Base-by-base conservation (phyloP, 2,888 invertebrate species). In the Cactoblastis cactorum region DNA sequence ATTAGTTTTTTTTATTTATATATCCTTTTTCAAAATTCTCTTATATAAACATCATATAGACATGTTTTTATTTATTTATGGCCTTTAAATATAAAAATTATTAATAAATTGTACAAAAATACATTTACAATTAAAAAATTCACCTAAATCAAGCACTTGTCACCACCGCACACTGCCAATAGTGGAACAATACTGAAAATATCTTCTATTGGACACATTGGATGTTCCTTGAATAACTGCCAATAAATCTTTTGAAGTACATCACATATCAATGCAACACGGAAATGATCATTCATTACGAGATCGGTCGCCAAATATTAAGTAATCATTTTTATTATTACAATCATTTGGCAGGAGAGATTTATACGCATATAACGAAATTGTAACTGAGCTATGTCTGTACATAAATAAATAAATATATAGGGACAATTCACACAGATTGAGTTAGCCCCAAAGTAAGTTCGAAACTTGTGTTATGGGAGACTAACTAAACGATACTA, bases 161-260 rank as follows among this genome's bases (percentile, higher is more conserved):
- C 18, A 14, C 47, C 1, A 52, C 48, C 51, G 45, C 32, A 17
- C 52, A 49, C 46, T 34, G 12, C 15, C n/a, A 55, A 48, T 22
- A 15, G 19, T 50, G 37, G 24, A 32, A 38, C 34, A 41, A 50
- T 22, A 54, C 51, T 45, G 15, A 54, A 49, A 50, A 45, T 32
- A 9, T 9, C 35, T 35, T 9, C 11, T 0, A 18, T n/a, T 34
- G 19, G 6, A 28, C 32, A 35, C 15, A 48, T 37, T 9, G 17
- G 17, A 9, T 22, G 28, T 14, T 15, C 47, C 37, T 48, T 48
- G 47, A 48, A 28, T 9, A 9, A 2, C 0, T 22, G 47, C 47
- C 47, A 48, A 48, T 22, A 48, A 22, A 37, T 14, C 8, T 28
- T 9, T 34, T 37, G 19, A 41, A 41, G 9, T 41, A 28, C 8